Percentiles rank a stretch among this genome's conserved stretches.
These are phyloP conservation scores for Drosophila greeni DNA, from an alignment of 2,888 invertebrate species.

Conservation along the genomic window DNA sequence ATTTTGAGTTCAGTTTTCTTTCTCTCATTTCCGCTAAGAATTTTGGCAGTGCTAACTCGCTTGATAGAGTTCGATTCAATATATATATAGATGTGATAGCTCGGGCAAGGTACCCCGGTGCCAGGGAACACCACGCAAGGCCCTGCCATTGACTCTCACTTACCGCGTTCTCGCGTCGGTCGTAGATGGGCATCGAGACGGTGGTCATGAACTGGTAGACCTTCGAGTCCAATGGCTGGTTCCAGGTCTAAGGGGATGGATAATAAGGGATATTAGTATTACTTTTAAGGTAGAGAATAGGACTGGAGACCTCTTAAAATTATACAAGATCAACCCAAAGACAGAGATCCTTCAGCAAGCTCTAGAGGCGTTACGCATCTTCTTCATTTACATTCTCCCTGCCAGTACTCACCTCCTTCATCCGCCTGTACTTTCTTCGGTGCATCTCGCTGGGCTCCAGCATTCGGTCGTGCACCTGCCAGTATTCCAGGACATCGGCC, in stretches of 20 bases:
- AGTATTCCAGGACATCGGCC: conserved; percentile 85
- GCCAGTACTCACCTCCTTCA: conserved; percentile 63
- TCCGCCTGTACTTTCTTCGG: conserved; percentile 73
- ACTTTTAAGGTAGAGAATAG: neutral
- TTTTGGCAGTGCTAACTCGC: conserved; percentile 62
- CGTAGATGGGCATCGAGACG: conserved; percentile 95
- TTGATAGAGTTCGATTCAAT: conserved; percentile 42
- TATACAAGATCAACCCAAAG: neutral
- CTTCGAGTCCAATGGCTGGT: conserved; percentile 80
- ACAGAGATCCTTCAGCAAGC: no score
- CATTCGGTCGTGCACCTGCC: conserved; percentile 79
- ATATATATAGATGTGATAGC: neutral
- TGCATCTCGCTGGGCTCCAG: conserved; percentile 84
- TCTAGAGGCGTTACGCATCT: neutral
- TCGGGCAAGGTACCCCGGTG: conserved; percentile 11
- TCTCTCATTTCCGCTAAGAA: conserved; percentile 50
- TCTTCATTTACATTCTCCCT: neutral
- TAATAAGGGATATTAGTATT: neutral
- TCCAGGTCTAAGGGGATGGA: conserved; percentile 69
- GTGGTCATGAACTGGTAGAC: conserved; percentile 92
- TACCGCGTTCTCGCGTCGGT: conserved; percentile 91
- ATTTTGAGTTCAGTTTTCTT: conserved; percentile 47
- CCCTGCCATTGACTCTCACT: conserved; percentile 74
- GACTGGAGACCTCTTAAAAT: neutral
- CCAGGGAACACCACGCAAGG: conserved; percentile 27